Evolutionary conservation across 2,888 invertebrate species (phyloP), one percentile per base, ranked within the genome.

Genomic region (Stenotaenia linearis): DNA sequence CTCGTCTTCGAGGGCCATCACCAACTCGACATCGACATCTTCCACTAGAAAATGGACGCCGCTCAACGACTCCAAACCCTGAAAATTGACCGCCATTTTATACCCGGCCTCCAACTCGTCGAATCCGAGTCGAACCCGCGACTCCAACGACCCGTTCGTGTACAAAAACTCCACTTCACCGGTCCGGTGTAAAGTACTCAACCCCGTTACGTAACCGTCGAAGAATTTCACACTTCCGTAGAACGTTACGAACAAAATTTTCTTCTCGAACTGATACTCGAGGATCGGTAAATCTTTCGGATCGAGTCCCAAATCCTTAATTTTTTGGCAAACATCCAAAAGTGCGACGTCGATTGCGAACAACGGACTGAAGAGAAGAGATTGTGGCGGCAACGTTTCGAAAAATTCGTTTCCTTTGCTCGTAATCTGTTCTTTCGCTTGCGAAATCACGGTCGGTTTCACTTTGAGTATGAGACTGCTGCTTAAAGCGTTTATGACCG

Each of bases 271-370:
- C 37, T 82, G 79, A 12, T 80, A 75, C 10, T 91, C 90, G 10
- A 95, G 85, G 84, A 89, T n/a, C n/a, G n/a, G n/a, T n/a, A n/a
- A n/a, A n/a, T n/a, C 88, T 82, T 91, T 92, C 0, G 96, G 96
- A 86, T 96, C 96, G 83, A 90, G 90, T 1, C 91, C 89, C 86
- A 89, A 88, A 25, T 88, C 85, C 0, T 89, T 87, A 0, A 95
- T 91, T 84, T 91, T 90, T 82, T 91, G 91, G 10, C 94, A 89
- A 0, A 90, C 90, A 84, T 93, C 92, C 0, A 92, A 90, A 56
- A 96, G 90, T 1, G 92, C 91, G 89, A 93, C 92, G 84, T 96
- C 95, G 80, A 95, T 88, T 0, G 95, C 95, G 15, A 94, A 92
- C 83, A 95, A 92, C 0, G 94, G 94, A 85, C 94, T 94, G 0